Evolutionary conservation across 2,797 vertebrate species (phyloP), one percentile per base, ranked within the genome.

Genomic region (Tragopan temminckii): DNA sequence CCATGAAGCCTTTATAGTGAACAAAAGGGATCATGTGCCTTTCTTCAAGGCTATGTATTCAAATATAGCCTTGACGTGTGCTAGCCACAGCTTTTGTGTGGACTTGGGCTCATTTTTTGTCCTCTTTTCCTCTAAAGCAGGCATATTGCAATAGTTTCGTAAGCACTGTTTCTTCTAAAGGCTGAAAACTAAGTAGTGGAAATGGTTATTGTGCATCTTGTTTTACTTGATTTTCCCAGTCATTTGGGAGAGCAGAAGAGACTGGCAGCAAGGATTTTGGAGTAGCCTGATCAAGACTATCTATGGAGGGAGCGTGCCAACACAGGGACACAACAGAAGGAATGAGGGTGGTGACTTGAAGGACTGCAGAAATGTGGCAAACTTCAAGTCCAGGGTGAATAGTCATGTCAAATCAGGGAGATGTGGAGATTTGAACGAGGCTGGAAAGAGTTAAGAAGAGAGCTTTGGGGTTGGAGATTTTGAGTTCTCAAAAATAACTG

Each of bases 401-500:
- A 1, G 8, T 4, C 27, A 63, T 59, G 12, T 59, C 25, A 82
- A 53, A 84, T 63, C 9, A 58, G 38, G 48, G 85, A 61, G 12
- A 27, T 12, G 27, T 2, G 27, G 31, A 76, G 25, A 72, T 36
- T 68, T 62, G 45, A 21, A 6, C 14, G 58, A 46, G 24, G 2
- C 3, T 66, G 46, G 33, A 80, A 72, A 14, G 5, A 58, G 10
- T 35, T 40, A 57, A 20, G 16, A 7, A 38, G 3, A 17, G 24
- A 85, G 8, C 14, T 75, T 78, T 3, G 1, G 43, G 80, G 3
- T 0, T 17, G 13, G 8, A 55, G 12, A 46, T 2, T 3, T 1
- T 86, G 53, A 84, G 8, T 3, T 78, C 12, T 64, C 13, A 11
- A 53, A 24, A 19, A 72, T 45, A 71, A 76, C 1, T 16, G 27